A percentile compares a stretch with the other conserved stretches of the same genome.
Evolutionary conservation across 2,888 invertebrate genomes (phyloP).

Genomic region (Isotomurus palustris): DNA sequence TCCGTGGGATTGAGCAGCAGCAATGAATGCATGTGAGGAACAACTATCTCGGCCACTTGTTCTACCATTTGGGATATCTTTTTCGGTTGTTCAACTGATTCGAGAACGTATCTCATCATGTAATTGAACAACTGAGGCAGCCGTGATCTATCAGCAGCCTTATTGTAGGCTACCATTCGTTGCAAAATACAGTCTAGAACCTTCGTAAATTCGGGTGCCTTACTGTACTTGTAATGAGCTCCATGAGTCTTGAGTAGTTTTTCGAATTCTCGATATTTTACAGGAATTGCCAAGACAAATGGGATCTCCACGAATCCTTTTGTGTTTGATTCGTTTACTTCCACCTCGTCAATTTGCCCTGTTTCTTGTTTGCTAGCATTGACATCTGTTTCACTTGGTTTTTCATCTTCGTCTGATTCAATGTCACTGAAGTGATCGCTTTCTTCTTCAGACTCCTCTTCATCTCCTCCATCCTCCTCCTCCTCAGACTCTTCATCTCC

Average conservation of each 20-base stretch:
- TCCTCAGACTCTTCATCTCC: slow-evolving; percentile 31
- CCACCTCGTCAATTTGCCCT: neutral
- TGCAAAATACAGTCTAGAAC: slow-evolving; percentile 69
- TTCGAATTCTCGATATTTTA: slow-evolving; percentile 10
- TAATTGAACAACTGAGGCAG: slow-evolving; percentile 69
- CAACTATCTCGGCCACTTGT: slow-evolving; percentile 7
- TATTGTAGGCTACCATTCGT: slow-evolving; percentile 80
- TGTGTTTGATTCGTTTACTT: neutral
- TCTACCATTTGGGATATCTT: neutral
- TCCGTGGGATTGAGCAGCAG: slow-evolving; percentile 15
- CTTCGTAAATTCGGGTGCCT: slow-evolving; percentile 50
- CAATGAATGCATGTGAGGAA: slow-evolving; percentile 17
- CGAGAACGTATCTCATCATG: slow-evolving; percentile 71
- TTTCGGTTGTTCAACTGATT: slow-evolving; percentile 53
- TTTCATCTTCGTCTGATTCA: slow-evolving; percentile 36
- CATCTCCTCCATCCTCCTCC: slow-evolving; percentile 18
- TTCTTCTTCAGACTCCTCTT: slow-evolving; percentile 28
- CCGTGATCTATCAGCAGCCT: slow-evolving; percentile 71
- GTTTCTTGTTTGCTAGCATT: neutral
- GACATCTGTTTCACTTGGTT: slow-evolving; percentile 40
- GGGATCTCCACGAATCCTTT: slow-evolving; percentile 13
- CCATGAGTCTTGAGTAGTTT: slow-evolving; percentile 10
- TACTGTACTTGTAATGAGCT: slow-evolving; percentile 4
- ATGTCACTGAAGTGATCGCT: slow-evolving; percentile 3
- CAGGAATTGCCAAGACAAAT: slow-evolving; percentile 17